phyloP scores from a whole-genome alignment of 2,888 invertebrate species.

The Habrosyne pyritoides region DNA sequence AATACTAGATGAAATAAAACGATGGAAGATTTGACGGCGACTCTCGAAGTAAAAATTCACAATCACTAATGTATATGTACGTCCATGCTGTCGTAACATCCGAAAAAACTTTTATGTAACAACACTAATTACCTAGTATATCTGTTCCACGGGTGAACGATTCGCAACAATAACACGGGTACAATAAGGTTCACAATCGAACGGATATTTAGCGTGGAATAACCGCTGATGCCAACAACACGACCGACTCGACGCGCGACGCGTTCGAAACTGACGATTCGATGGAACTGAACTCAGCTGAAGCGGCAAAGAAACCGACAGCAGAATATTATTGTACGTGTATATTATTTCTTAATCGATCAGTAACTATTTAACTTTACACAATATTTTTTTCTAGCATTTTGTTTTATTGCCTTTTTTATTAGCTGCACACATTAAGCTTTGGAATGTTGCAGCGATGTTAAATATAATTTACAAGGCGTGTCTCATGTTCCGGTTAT shows the following conservation, averaged over 20 bases:
- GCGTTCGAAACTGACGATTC: constrained; percentile 50
- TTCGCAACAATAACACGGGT: constrained; percentile 50
- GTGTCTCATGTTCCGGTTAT: constrained; percentile 7
- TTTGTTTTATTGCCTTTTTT: neutral
- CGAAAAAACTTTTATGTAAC: constrained; percentile 29
- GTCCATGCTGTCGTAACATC: constrained; percentile 29
- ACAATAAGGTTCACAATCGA: constrained; percentile 61
- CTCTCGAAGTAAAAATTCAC: neutral
- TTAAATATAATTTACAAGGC: neutral
- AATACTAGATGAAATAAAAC: neutral
- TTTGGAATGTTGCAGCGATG: constrained; percentile 1
- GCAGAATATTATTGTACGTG: neutral
- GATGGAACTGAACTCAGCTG: constrained; percentile 14
- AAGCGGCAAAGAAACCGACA: constrained; percentile 32
- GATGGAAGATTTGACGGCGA: neutral
- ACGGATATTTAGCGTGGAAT: constrained; percentile 61
- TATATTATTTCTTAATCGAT: constrained; percentile 61
- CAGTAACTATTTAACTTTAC: constrained; percentile 53
- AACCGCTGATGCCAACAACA: constrained; percentile 51
- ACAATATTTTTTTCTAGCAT: constrained; percentile 34
- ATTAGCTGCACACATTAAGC: neutral
- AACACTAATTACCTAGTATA: constrained; percentile 36
- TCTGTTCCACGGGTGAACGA: constrained; percentile 30
- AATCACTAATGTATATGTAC: neutral
- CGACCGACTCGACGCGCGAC: constrained; percentile 52